These are phyloP conservation scores for Phyllostomus hastatus DNA, from an alignment of 2,113 vertebrate genomes.

Conservation along the genomic window DNA sequence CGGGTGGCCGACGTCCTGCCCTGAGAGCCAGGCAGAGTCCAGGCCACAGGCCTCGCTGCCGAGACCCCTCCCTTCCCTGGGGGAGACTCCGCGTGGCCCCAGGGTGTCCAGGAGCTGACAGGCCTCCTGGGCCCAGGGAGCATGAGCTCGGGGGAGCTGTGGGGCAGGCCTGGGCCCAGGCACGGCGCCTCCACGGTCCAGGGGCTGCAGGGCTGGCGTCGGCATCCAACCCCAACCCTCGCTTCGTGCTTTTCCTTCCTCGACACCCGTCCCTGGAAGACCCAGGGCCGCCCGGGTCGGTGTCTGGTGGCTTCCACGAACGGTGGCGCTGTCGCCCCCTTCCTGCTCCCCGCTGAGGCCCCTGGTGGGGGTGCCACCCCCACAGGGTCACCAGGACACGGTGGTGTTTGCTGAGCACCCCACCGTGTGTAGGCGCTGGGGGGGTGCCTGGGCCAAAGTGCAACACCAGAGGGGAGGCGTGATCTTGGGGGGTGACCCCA, in stretches of 20 bases:
- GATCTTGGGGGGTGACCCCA: background rate
- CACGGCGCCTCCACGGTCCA: background rate
- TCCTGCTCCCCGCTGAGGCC: conserved; percentile 31
- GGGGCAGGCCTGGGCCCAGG: background rate
- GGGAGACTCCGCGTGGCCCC: rapidly evolving
- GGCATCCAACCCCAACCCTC: conserved; percentile 29
- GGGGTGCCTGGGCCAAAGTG: background rate
- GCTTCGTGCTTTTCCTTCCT: background rate
- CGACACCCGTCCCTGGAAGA: conserved; percentile 42
- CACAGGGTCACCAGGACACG: background rate
- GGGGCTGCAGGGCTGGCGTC: background rate
- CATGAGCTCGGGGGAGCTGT: rapidly evolving
- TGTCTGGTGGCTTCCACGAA: background rate
- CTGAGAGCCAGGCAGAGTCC: background rate
- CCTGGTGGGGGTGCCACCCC: background rate
- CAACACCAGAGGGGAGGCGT: background rate
- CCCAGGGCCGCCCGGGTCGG: background rate
- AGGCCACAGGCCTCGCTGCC: background rate
- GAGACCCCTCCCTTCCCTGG: too few species aligned
- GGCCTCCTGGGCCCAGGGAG: background rate
- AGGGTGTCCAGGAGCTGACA: background rate
- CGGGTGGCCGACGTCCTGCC: rapidly evolving
- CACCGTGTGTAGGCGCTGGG: rapidly evolving
- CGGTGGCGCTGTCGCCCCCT: rapidly evolving
- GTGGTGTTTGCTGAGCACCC: background rate